Evolutionary conservation across 2,888 invertebrate species (phyloP).

Genomic region (Rhagonycha fulva): DNA sequence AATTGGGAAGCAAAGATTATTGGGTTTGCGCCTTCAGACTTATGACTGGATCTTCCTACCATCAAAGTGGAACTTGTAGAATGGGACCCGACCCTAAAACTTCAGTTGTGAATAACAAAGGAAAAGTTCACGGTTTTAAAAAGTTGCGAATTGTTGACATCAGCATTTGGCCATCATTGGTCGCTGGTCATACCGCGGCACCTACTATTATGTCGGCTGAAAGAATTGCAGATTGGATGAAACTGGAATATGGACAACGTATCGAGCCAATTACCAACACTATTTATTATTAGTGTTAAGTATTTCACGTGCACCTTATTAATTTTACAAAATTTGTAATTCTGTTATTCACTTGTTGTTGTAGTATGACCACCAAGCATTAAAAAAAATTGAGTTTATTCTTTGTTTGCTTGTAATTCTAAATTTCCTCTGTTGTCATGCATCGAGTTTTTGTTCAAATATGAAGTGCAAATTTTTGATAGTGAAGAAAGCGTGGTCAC

Average conservation of each 20-base stretch:
- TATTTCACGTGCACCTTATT: constrained; percentile 7
- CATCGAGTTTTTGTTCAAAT: too few species aligned
- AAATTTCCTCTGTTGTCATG: neutral
- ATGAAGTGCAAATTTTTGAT: too few species aligned
- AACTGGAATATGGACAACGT: neutral
- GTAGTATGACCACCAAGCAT: too few species aligned
- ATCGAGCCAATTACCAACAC: neutral
- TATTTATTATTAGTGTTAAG: neutral
- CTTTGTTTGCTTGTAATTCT: too few species aligned
- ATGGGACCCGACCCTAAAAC: neutral
- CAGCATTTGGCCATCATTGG: neutral
- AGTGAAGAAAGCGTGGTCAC: too few species aligned
- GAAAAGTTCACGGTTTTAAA: neutral
- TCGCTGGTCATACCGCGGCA: neutral
- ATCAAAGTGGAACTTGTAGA: neutral
- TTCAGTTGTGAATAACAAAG: neutral
- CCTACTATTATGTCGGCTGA: neutral
- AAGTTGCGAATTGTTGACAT: neutral
- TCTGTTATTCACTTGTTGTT: too few species aligned
- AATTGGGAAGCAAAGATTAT: neutral
- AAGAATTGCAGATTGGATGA: neutral
- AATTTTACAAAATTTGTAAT: too few species aligned
- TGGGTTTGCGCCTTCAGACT: neutral
- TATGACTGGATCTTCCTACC: neutral
- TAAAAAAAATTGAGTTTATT: too few species aligned